Evolutionary conservation across 1,140 invertebrate genomes (phyloP).

Genomic region (Oncopeltus fasciatus): DNA sequence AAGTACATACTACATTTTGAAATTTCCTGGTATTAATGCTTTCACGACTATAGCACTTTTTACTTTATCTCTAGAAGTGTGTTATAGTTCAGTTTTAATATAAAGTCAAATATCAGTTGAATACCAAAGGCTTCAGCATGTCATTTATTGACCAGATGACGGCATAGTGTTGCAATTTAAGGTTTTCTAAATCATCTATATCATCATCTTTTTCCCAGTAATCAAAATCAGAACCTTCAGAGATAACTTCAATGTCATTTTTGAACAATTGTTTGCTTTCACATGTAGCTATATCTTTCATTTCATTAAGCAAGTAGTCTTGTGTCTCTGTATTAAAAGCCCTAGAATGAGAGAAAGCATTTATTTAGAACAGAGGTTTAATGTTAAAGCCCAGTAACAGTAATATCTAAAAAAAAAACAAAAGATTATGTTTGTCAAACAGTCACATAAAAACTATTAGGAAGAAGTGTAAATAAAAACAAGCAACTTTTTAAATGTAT

Average conservation of each 20-base stretch:
- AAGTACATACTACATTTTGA: no score
- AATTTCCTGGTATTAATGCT: no score
- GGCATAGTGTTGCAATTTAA: constrained; percentile 33
- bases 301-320: background rate
- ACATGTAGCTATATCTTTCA: background rate
- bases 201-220: background rate
- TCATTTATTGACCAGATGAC: constrained; percentile 59
- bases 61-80: no score
- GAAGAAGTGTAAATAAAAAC: no score
- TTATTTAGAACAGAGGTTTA: background rate
- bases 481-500: no score
- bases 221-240: background rate
- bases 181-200: constrained; percentile 11
- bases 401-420: no score
- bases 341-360: background rate
- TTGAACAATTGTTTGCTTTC: background rate
- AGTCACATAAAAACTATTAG: no score
- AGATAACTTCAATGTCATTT: background rate
- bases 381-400: no score
- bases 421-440: no score
- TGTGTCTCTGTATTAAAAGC: background rate
- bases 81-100: no score
- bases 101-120: no score
- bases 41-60: no score
- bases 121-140: constrained; percentile 43